These are phyloP conservation scores for Pristionchus exspectatus DNA, from an alignment of 2,888 invertebrate genomes.

Conservation along the genomic window DNA sequence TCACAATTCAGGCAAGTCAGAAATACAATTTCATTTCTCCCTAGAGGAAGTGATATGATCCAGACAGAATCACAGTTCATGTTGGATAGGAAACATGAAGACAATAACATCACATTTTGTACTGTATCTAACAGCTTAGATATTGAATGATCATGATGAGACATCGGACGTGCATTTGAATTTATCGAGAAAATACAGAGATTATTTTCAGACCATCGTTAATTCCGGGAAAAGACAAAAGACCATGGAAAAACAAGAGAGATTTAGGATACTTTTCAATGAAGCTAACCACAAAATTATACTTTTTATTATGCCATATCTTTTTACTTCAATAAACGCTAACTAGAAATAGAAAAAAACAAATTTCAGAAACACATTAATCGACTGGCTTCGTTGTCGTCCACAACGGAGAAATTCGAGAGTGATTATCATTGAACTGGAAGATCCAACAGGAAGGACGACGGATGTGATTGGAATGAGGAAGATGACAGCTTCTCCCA, in stretches of 20 bases:
- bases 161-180: too few species aligned
- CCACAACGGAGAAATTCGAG: background rate
- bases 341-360: too few species aligned
- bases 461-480: background rate
- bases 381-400: background rate
- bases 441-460: background rate
- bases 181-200: too few species aligned
- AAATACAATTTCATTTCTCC: too few species aligned
- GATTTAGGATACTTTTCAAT: background rate
- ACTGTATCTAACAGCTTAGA: background rate
- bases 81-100: background rate
- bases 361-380: background rate
- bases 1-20: constrained; percentile 24
- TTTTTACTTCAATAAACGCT: too few species aligned
- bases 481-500: background rate
- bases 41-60: too few species aligned
- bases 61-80: background rate
- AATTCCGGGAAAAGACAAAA: too few species aligned
- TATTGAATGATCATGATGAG: too few species aligned
- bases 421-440: background rate
- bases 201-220: too few species aligned
- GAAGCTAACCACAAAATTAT: background rate
- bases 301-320: too few species aligned
- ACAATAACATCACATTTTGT: background rate
- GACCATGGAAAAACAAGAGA: too few species aligned